Evolutionary conservation across 1,140 invertebrate species (phyloP).

Genomic region (Pristionchus pacificus): DNA sequence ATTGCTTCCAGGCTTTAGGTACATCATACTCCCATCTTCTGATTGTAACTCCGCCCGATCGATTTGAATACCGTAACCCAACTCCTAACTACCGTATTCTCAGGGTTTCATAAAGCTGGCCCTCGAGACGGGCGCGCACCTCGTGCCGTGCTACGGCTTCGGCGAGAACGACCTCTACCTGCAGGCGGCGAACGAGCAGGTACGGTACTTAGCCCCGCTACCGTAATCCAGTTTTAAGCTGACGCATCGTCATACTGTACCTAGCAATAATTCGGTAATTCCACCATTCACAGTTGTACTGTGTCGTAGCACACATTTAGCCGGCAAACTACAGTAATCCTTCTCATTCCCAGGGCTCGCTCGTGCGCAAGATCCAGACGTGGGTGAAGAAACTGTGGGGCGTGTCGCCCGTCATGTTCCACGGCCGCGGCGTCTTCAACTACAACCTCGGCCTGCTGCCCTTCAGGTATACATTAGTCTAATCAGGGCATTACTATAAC

Average conservation of each 20-base stretch:
- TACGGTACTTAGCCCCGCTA: background rate
- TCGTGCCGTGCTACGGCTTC: constrained; percentile 61
- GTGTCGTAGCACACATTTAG: too few species aligned
- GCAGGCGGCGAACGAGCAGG: constrained; percentile 44
- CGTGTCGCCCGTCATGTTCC: constrained; percentile 57
- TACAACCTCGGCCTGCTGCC: constrained; percentile 60
- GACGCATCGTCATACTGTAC: background rate
- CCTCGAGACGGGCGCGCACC: constrained; percentile 52
- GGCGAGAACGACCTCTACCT: constrained; percentile 60
- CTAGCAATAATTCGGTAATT: background rate
- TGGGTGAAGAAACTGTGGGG: constrained; percentile 55
- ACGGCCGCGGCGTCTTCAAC: constrained; percentile 60
- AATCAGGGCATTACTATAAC: too few species aligned
- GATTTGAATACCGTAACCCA: too few species aligned
- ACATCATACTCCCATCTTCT: too few species aligned
- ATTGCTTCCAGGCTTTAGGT: too few species aligned
- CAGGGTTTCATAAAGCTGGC: constrained; percentile 59
- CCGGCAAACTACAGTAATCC: too few species aligned
- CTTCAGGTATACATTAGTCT: constrained; percentile 56
- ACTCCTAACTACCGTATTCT: too few species aligned
- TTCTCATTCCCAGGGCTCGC: constrained; percentile 50
- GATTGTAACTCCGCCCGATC: too few species aligned
- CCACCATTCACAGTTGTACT: too few species aligned
- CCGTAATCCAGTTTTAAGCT: background rate
- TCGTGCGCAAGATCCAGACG: constrained; percentile 56